Evolutionary conservation across 2,888 invertebrate species (phyloP), one percentile per base, ranked within the genome.

Genomic region (Apamea anceps): DNA sequence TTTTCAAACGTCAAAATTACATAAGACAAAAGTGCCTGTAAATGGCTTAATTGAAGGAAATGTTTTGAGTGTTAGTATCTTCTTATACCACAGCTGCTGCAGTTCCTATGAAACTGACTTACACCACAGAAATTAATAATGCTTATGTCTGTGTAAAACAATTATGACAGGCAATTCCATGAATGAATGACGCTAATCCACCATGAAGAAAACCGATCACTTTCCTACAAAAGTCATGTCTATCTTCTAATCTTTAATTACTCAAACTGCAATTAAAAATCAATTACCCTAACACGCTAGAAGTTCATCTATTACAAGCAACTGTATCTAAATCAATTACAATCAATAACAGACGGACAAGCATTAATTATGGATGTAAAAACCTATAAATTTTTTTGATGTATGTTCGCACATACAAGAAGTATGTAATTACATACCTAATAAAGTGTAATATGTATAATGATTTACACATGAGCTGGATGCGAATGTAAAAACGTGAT

Each of bases 381-480:
- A 78, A 76, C n/a, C 71, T 25, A 21, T 48, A 67, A 5, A 18
- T 48, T 45, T 72, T 57, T 66, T 60, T n/a, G n/a, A 18, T 54
- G 25, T 48, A 88, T 92, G 92, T 93, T 93, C 92, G 90, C 93
- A 92, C 93, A 91, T 93, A 85, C 82, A 91, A 92, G 87, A 90
- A 91, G 80, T 85, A 88, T 90, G 90, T 91, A 92, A 93, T 93
- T 92, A 91, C 85, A 76, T 73, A 79, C 84, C 85, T 92, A 93
- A 92, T 93, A 91, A 90, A 91, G 88, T 90, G 90, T 90, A 91
- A 91, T 91, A 89, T 88, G 90, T 82, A 81, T 81, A 77, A 92
- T 91, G 90, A 92, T 91, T 93, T 91, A 92, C 88, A 89, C 91
- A 83, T 28, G 73, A 45, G 85, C 76, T 81, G 68, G 72, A 70